Conservation (phyloP, 2,888 invertebrate genomes). For the Alloscopus bannaensis region DNA sequence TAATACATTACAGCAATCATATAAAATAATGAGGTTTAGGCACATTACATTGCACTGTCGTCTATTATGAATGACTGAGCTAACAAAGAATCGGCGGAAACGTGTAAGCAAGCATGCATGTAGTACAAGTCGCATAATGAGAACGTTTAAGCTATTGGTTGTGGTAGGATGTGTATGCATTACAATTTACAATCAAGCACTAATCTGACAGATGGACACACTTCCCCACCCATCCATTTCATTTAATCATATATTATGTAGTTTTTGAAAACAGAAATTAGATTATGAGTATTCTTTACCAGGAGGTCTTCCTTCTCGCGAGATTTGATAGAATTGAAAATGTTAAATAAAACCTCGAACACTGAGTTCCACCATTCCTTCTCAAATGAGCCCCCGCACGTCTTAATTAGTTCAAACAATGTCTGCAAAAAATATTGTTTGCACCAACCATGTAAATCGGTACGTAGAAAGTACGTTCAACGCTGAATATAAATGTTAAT, state of each 20-base stretch:
- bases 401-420: constrained; percentile 66
- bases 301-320: constrained; percentile 55
- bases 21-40: constrained; percentile 11
- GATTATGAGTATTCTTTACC: constrained; percentile 39
- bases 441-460: background rate
- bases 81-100: constrained; percentile 50
- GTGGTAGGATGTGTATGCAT: no score
- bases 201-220: background rate
- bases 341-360: constrained; percentile 62
- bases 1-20: constrained; percentile 26
- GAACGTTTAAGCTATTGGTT: background rate
- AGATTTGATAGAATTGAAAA: constrained; percentile 60
- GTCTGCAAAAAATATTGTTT: constrained; percentile 48
- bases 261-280: background rate
- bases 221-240: no score
- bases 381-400: constrained; percentile 60
- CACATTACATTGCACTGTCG: background rate
- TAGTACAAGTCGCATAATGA: background rate
- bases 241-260: background rate
- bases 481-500: constrained; percentile 3
- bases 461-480: no score
- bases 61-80: no score
- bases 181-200: no score
- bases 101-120: background rate
- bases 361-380: constrained; percentile 66